These are phyloP conservation scores for Linnaemya tessellans DNA, from an alignment of 2,888 invertebrate genomes.

Conservation along the genomic window DNA sequence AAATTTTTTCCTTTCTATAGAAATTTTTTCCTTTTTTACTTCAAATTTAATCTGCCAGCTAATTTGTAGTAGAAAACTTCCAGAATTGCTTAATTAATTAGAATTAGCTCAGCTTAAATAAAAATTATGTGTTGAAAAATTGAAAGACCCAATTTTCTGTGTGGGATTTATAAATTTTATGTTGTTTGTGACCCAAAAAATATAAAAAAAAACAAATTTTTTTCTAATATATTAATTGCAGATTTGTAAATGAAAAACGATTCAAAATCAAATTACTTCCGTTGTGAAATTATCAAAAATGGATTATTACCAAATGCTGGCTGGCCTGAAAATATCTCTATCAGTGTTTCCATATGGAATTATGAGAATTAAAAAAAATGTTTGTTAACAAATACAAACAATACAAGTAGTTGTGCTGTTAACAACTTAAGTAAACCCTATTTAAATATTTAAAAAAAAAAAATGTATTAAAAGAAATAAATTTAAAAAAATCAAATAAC, in stretches of 20 bases:
- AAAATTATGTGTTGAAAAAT: neutral
- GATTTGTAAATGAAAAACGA: slow-evolving; percentile 1
- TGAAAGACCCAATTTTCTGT: neutral
- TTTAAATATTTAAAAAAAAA: neutral
- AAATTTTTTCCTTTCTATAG: too few species aligned
- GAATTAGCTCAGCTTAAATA: neutral
- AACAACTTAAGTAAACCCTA: slow-evolving; percentile 26
- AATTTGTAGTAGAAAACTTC: too few species aligned
- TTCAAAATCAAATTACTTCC: slow-evolving; percentile 34
- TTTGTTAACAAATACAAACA: neutral
- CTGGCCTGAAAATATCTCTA: neutral
- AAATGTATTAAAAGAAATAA: slow-evolving; percentile 5
- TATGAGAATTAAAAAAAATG: slow-evolving; percentile 37
- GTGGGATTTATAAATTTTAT: neutral
- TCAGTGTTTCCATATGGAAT: neutral
- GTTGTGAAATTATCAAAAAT: neutral
- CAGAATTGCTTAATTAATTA: too few species aligned
- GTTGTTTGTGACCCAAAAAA: neutral
- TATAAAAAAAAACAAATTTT: neutral
- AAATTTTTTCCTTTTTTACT: too few species aligned
- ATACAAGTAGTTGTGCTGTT: slow-evolving; percentile 38
- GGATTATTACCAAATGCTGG: slow-evolving; percentile 8
- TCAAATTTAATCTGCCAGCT: too few species aligned
- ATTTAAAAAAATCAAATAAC: slow-evolving; percentile 45
- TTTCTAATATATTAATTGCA: neutral